Evolutionary conservation across 1,140 invertebrate genomes (phyloP), one percentile per base, ranked within the genome.

Genomic region (Ceratosolen fusciceps): DNA sequence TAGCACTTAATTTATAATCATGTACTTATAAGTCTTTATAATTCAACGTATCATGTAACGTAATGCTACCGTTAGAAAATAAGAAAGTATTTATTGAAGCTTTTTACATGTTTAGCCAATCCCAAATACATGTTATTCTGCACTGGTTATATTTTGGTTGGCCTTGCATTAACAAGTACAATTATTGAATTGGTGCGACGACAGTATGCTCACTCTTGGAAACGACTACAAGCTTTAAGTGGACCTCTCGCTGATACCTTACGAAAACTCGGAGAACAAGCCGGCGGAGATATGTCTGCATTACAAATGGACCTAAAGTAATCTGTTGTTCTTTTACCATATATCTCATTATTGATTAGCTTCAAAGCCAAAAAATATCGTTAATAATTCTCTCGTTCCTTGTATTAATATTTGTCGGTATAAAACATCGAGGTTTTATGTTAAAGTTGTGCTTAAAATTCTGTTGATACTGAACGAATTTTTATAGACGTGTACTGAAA

Each of bases 91-190:
- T 52, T 24, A 71, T 34, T 52, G 2, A 52, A 54, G 34, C 37
- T 67, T 52, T 52, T 1, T 56, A 24, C 10, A 2, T 26, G 58
- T 71, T 60, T 88, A 97, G 95, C 95, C 84, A 93, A 95, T 84
- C 95, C 95, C 37, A 94, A 95, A 82, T 97, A 97, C 87, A 96
- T 98, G 94, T 90, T 98, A 74, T 89, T 96, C 1, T 98, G 96
- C 87, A 97, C 96, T 0, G 85, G 98, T 79, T 99, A 98, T 90
- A 96, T 99, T 82, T 91, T 99, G 74, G 94, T 99, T 77, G 98
- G 98, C 7, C 91, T 99, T 87, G 97, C 97, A 2, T 88, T 99
- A 60, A 98, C 98, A 2, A 96, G 97, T 1, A 99, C 98, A 81
- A 98, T 98, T 82, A 98, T 98, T 83, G 97, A 98, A 89, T 89